Conservation (phyloP, 2,888 invertebrate genomes). For the Parascotia fuliginaria region DNA sequence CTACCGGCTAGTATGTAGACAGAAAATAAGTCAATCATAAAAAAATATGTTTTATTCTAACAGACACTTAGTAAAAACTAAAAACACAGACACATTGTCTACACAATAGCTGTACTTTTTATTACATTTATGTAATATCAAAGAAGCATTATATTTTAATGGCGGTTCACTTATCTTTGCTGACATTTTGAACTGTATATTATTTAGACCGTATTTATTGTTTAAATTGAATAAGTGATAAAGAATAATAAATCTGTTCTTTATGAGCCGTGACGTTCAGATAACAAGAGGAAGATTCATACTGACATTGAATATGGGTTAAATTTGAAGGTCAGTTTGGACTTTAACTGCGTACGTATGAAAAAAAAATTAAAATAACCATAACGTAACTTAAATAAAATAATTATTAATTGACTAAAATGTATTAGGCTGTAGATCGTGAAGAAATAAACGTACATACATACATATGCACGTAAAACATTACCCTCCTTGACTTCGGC, state of each 20-base stretch:
- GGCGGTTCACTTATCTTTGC: constrained; percentile 24
- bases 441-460: too few relatives aligned
- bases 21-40: too few relatives aligned
- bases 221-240: constrained; percentile 35
- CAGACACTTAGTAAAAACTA: constrained; percentile 14
- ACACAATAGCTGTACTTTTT: constrained; percentile 19
- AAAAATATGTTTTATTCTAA: too few relatives aligned
- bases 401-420: too few relatives aligned
- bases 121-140: constrained; percentile 24
- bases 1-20: too few relatives aligned
- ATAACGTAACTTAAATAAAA: too few relatives aligned
- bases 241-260: constrained; percentile 25
- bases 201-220: constrained; percentile 39
- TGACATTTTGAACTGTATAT: constrained; percentile 36
- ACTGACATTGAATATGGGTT: background rate
- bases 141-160: constrained; percentile 21
- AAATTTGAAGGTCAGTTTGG: too few relatives aligned
- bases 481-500: too few relatives aligned
- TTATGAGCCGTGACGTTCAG: constrained; percentile 17
- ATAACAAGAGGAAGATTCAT: constrained; percentile 3
- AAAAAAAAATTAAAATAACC: too few relatives aligned
- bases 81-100: constrained; percentile 27
- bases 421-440: too few relatives aligned
- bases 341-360: too few relatives aligned
- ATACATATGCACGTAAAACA: too few relatives aligned